These are phyloP conservation scores for Melieria omissa DNA, from an alignment of 2,888 invertebrate genomes.

Conservation along the genomic window DNA sequence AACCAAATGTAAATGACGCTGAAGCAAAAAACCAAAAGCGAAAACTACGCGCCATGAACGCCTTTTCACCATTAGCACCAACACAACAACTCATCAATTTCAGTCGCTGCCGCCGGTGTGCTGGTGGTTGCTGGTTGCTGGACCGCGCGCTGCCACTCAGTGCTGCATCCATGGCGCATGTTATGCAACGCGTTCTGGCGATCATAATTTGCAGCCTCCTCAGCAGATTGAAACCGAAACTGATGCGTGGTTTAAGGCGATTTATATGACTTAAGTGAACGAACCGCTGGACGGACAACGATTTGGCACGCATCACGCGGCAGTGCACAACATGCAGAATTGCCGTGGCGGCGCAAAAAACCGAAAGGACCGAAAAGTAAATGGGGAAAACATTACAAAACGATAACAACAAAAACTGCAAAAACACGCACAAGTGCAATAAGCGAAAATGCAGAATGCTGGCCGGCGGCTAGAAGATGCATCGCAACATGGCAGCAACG, in stretches of 20 bases:
- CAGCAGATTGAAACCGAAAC: conserved; percentile 34
- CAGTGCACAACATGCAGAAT: not conserved
- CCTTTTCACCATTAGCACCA: not conserved
- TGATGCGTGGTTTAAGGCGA: conserved; percentile 27
- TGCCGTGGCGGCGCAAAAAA: too few relatives aligned
- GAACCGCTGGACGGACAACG: not conserved
- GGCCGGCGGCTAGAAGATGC: too few relatives aligned
- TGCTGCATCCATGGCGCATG: not conserved
- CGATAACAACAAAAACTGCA: too few relatives aligned
- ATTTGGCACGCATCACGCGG: conserved; percentile 23
- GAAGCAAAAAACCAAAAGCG: too few relatives aligned
- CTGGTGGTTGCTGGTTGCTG: not conserved
- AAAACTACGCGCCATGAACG: not conserved
- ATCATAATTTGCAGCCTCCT: conserved; percentile 1
- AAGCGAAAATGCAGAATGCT: too few relatives aligned
- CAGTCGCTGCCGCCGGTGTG: not conserved
- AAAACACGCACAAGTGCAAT: too few relatives aligned
- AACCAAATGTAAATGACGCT: too few relatives aligned
- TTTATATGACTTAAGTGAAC: conserved; percentile 6
- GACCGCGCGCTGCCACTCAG: not conserved
- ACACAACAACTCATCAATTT: conserved; percentile 3
- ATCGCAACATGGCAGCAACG: not conserved
- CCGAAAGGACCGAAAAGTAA: too few relatives aligned
- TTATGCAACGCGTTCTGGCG: not conserved
- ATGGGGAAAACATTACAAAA: too few relatives aligned